These are phyloP conservation scores for Paralvinella palmiformis DNA, from an alignment of 1,140 invertebrate species.

Conservation along the genomic window DNA sequence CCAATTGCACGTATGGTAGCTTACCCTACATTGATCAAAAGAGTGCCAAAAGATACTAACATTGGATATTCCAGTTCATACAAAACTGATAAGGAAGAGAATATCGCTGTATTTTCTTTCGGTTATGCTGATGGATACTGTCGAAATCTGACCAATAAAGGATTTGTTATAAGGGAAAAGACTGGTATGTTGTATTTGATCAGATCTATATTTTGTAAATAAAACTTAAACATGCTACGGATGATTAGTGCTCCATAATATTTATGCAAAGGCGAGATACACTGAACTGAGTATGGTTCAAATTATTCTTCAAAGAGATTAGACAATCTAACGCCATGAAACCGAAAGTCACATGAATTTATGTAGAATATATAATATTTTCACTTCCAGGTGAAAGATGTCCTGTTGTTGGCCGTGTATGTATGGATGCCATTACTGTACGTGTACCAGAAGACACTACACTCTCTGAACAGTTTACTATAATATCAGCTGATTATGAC, in stretches of 20 bases:
- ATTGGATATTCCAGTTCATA: constrained; percentile 32
- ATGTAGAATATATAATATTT: background rate
- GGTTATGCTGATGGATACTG: constrained; percentile 33
- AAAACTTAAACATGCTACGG: no score
- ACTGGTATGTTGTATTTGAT: constrained; percentile 26
- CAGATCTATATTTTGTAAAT: no score
- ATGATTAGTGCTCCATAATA: no score
- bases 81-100: constrained; percentile 21
- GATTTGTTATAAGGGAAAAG: constrained; percentile 16
- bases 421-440: constrained; percentile 33
- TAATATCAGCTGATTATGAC: constrained; percentile 24
- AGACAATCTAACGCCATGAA: no score
- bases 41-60: constrained; percentile 15
- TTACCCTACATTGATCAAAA: constrained; percentile 25
- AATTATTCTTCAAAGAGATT: no score
- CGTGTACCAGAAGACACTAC: constrained; percentile 8
- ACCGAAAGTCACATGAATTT: background rate
- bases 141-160: constrained; percentile 22
- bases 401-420: constrained; percentile 28
- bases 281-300: no score
- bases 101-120: constrained; percentile 27
- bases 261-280: no score
- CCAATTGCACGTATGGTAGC: constrained; percentile 26
- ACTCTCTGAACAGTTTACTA: constrained; percentile 20
- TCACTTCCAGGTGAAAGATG: constrained; percentile 21